These are phyloP conservation scores for Tetramorium alpestre DNA, from an alignment of 1,140 invertebrate species.

Conservation along the genomic window DNA sequence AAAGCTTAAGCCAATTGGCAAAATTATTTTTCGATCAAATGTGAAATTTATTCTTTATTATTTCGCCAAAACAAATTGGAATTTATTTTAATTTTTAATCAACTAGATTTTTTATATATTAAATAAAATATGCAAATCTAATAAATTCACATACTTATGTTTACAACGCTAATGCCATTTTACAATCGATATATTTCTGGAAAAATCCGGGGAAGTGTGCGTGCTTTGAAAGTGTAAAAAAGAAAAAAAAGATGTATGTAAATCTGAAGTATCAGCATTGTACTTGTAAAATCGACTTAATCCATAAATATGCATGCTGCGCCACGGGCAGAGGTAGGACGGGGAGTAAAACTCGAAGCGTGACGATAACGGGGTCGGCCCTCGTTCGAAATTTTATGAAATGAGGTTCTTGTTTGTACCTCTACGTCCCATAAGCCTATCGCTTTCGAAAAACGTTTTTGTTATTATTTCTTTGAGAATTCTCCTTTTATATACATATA, in stretches of 20 bases:
- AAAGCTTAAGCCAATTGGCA: not conserved
- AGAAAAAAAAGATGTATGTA: constrained; percentile 71
- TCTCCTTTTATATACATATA: not conserved
- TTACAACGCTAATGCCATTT: not conserved
- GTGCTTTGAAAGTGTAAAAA: constrained; percentile 70
- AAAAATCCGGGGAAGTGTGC: constrained; percentile 30
- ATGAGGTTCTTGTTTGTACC: constrained; percentile 72
- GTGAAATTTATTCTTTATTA: not conserved
- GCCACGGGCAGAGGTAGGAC: constrained; percentile 30
- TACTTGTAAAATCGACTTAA: constrained; percentile 79
- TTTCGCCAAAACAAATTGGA: not conserved
- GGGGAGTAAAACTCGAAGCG: constrained; percentile 62
- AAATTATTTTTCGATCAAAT: not conserved
- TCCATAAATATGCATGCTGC: constrained; percentile 81
- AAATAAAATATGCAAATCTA: not conserved
- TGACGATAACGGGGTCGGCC: constrained; percentile 80
- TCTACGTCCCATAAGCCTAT: constrained; percentile 44
- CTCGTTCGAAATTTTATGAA: constrained; percentile 62
- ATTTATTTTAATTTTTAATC: not conserved
- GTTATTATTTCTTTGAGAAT: not conserved
- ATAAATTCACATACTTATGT: not conserved
- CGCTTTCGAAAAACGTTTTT: not conserved
- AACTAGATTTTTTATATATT: not conserved
- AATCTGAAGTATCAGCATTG: constrained; percentile 75
- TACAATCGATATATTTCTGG: not conserved